Evolutionary conservation across 2,797 vertebrate genomes (phyloP).

Genomic region (Uromys caudimaculatus): DNA sequence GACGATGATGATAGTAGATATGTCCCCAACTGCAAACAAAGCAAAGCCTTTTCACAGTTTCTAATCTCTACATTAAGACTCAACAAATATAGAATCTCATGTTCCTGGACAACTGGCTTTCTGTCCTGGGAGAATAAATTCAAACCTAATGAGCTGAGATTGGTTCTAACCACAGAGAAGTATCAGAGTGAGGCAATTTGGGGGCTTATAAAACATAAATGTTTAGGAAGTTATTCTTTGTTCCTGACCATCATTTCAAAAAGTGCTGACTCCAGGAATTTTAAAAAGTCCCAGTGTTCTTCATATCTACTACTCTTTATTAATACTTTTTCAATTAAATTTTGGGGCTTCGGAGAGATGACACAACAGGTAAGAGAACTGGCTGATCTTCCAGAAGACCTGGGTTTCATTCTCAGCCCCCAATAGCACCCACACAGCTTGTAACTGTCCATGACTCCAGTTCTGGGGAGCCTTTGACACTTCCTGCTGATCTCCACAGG

Average conservation of each 20-base stretch:
- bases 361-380: background rate
- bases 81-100: background rate
- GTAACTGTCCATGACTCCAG: no score
- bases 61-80: background rate
- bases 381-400: background rate
- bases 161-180: slow-evolving; percentile 10
- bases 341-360: background rate
- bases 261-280: background rate
- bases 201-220: background rate
- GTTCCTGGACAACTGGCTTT: background rate
- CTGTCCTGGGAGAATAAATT: background rate
- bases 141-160: background rate
- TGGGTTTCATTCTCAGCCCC: background rate
- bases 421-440: background rate
- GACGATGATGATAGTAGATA: background rate
- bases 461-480: background rate
- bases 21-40: slow-evolving; percentile 34
- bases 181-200: background rate
- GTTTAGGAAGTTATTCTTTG: background rate
- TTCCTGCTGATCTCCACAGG: background rate
- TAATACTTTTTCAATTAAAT: background rate
- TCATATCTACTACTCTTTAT: background rate
- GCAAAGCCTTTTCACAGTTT: background rate
- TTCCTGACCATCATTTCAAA: background rate
- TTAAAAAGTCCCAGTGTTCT: background rate